Evolutionary conservation across 2,797 vertebrate species (phyloP), one percentile per base, ranked within the genome.

Genomic region (Ptychadena robeensis): DNA sequence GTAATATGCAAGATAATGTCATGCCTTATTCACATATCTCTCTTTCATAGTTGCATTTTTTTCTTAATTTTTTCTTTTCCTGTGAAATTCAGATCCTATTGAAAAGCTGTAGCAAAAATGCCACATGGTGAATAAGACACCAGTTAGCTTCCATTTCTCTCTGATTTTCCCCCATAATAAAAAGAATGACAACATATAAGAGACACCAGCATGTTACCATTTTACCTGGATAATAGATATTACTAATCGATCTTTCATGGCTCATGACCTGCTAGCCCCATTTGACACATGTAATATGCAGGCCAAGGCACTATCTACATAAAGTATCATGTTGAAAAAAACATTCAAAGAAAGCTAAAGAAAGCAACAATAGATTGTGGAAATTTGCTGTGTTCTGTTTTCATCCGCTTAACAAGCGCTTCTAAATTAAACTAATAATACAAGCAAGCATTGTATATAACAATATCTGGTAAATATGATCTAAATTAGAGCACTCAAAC

Each of bases 371-470:
- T 12, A 15, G 15, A 40, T 73, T 73, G 31, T 25, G 1, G 34
- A n/a, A 32, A 76, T 76, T 75, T 63, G 34, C 64, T 30, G 31
- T 81, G 53, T 63, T 74, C 40, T 68, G 63, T 63, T 78, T 67
- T 48, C 71, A 74, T n/a, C n/a, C n/a, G 31, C n/a, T 37, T 67
- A 68, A 66, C 61, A 57, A 75, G 35, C 7, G 15, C 11, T 82
- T 69, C 30, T 82, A 75, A 68, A 74, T 69, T 38, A 68, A 74
- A 48, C 40, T 22, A 75, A 68, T 28, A 72, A 65, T 64, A 64
- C 10, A 59, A 61, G 3, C 6, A 27, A 75, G 72, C 48, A 63
- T 25, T 66, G 53, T 31, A 48, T 68, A 82, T 69, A 75, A 59
- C 64, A 72, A 69, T 40, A 40, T 59, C 14, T 35, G 10, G 34